Conservation (phyloP, 1,140 invertebrate genomes). For the Hylaeus volcanicus region DNA sequence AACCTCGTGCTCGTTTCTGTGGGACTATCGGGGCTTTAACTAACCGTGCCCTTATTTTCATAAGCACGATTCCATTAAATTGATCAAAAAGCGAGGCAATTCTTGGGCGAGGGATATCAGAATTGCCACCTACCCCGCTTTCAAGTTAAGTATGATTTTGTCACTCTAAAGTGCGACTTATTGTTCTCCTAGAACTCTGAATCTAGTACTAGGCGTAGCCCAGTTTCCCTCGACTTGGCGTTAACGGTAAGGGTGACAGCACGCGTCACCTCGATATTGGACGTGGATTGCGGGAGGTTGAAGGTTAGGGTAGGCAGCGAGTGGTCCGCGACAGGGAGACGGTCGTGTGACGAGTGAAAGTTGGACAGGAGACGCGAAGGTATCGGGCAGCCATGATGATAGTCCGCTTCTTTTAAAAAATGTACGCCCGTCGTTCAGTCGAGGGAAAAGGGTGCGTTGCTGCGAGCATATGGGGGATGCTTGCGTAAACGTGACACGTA, state of each 20-base stretch:
- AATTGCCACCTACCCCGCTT: too few relatives aligned
- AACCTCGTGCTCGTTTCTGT: not conserved
- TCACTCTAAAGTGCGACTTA: too few relatives aligned
- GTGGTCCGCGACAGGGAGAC: not conserved
- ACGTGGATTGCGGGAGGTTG: not conserved
- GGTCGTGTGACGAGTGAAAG: not conserved
- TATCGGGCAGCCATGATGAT: conserved; percentile 19
- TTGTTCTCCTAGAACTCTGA: too few relatives aligned
- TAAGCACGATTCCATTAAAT: too few relatives aligned
- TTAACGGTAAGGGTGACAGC: not conserved
- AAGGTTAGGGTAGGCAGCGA: not conserved
- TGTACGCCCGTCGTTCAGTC: conserved; percentile 15
- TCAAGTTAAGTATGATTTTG: too few relatives aligned
- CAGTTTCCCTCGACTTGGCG: not conserved
- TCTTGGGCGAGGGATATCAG: too few relatives aligned
- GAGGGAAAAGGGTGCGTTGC: conserved; percentile 57
- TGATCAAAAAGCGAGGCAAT: too few relatives aligned
- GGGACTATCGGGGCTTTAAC: too few relatives aligned
- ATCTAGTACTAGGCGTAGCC: not conserved
- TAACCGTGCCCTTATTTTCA: too few relatives aligned
- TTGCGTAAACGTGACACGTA: conserved; percentile 73
- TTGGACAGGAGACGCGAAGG: not conserved
- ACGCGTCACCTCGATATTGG: not conserved
- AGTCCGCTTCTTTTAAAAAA: conserved; percentile 39
- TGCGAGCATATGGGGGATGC: conserved; percentile 65